These are phyloP conservation scores for Ia io DNA, from an alignment of 2,113 vertebrate species.

Conservation along the genomic window DNA sequence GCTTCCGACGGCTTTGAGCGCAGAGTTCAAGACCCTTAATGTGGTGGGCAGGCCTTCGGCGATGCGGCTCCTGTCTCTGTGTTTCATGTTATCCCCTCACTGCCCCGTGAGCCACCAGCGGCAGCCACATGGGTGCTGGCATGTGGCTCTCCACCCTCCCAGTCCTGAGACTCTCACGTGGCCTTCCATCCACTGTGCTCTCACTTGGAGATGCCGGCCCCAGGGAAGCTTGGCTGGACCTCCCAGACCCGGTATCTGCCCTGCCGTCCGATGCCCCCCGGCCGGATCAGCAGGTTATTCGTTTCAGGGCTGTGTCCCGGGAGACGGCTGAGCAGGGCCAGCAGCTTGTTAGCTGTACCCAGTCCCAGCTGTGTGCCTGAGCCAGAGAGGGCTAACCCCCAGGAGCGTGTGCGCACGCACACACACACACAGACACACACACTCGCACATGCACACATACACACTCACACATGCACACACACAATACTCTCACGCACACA, in stretches of 20 bases:
- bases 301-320: background rate
- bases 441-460: background rate
- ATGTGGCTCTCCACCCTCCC: too few species aligned
- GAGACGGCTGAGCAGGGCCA: background rate
- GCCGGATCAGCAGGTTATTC: background rate
- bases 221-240: background rate
- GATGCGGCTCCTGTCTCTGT: background rate
- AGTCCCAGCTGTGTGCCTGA: background rate
- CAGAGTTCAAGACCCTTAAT: background rate
- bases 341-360: background rate
- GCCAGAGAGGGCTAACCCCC: rapidly evolving
- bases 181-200: background rate
- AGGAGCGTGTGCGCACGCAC: rapidly evolving
- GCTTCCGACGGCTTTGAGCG: background rate
- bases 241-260: background rate
- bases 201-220: background rate
- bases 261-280: rapidly evolving
- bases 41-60: background rate
- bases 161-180: background rate
- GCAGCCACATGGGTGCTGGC: rapidly evolving
- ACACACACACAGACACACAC: background rate
- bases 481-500: too few species aligned
- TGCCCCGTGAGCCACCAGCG: background rate
- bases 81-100: background rate
- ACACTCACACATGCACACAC: too few species aligned